Conservation (phyloP, 2,888 invertebrate species). For the Ormyrus rosae region DNA sequence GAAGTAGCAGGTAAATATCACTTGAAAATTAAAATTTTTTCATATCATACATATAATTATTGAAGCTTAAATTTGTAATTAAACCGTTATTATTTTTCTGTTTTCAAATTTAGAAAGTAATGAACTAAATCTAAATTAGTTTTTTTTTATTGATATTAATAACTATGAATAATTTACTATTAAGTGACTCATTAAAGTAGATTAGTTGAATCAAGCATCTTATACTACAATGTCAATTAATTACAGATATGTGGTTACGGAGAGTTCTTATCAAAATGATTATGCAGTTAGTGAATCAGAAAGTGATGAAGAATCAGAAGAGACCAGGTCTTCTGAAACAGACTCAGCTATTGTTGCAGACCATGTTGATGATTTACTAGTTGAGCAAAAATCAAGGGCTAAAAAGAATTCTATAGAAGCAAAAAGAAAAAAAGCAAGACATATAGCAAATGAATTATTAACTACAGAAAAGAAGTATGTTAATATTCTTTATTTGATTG, state of each 20-base stretch:
- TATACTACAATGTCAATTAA: slow-evolving; percentile 25
- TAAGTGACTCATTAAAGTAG: slow-evolving; percentile 10
- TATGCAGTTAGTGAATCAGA: slow-evolving; percentile 76
- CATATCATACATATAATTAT: not conserved
- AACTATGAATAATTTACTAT: slow-evolving; percentile 15
- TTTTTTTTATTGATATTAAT: not conserved
- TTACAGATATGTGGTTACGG: slow-evolving; percentile 68
- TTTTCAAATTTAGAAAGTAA: not conserved
- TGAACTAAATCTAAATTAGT: not conserved
- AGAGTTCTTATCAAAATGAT: slow-evolving; percentile 68
- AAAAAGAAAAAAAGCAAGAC: slow-evolving; percentile 67
- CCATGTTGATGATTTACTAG: slow-evolving; percentile 62
- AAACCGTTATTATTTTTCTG: too few species aligned
- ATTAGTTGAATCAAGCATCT: slow-evolving; percentile 7
- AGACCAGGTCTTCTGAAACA: slow-evolving; percentile 68
- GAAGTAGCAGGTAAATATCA: slow-evolving; percentile 69
- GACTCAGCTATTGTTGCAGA: slow-evolving; percentile 65
- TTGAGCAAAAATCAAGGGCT: slow-evolving; percentile 59
- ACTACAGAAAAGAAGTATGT: slow-evolving; percentile 81
- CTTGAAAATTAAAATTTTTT: slow-evolving; percentile 5
- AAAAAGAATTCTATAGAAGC: slow-evolving; percentile 60
- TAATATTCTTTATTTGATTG: slow-evolving; percentile 79
- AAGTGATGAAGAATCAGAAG: slow-evolving; percentile 76
- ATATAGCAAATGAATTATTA: slow-evolving; percentile 79
- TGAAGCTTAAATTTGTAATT: too few species aligned